Base-by-base conservation (phyloP, 2,113 vertebrate genomes). In the Phoxinus phoxinus region DNA sequence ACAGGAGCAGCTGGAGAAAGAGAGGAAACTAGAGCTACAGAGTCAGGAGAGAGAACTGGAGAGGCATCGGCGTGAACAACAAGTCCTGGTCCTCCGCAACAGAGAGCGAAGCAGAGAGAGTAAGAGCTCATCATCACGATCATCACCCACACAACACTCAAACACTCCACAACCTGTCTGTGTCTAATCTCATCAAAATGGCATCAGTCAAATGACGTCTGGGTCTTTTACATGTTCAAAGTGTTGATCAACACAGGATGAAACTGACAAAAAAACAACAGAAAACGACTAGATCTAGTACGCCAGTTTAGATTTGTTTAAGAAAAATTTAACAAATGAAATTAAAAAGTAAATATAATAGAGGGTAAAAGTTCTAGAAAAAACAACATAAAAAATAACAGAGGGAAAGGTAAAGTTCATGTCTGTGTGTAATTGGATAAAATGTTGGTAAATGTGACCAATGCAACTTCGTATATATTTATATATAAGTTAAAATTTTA, bases 51-150 rank as follows among this genome's bases (percentile, higher is more conserved):
- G 97, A 93, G 98, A 99, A 90, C 93, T 96, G 91, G 98, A 99
- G 91, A 94, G 96, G 87, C 96, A 97, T 90, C 96, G 96, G 72
- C 93, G 97, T 88, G 97, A 99, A 92, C 97, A 97, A 86, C 97
- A 98, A 83, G 95, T 97, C 89, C 95, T 96, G 92, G 94, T 95
- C 89, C 95, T 98, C 88, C 93, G 97, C 94, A 95, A 94, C 94
- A 98, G 97, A 93, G 98, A 99, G 88, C 96, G 97, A 93, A 95
- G 95, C 92, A 91, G 97, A 95, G 97, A 99, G 96, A 97, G 98
- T 99, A 97, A 96, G 97, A 93, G 87, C 93, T 93, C 56, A 15
- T 59, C 88, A 5, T 25, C 30, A 61, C 13, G 25, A 77, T 19
- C 88, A 77, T 19, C 88, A 63, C 77, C 32, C 58, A 87, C 79